Base-by-base conservation (phyloP, 37 sponge, comb jelly and placozoan species). In the Trichoplax adhaerens region DNA sequence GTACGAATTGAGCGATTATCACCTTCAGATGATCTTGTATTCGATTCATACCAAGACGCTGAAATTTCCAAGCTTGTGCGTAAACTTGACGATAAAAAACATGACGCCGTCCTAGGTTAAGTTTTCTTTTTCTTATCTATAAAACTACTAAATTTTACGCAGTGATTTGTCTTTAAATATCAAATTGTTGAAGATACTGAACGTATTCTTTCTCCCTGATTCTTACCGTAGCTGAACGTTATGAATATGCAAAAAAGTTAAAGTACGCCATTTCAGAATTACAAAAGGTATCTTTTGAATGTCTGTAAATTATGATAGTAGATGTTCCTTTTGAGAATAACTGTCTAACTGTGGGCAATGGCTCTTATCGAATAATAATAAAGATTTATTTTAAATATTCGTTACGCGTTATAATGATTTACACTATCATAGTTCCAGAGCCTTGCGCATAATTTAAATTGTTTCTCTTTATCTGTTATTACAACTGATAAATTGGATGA, bases 231-330 rank as follows among this genome's bases (percentile, higher is more conserved):
- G 82, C 66, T 57, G 88, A 88, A 68, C 64, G 56, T n/a, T 88
- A 74, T 77, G 72, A 77, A 4, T 60, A 60, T 48, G 88, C 88
- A 7, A 88, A 83, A 69, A 64, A 60, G 46, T 56, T 88, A 53
- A 88, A 88, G 66, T 73, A 71, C 54, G 84, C 81, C 48, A 80
- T 80, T 50, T 56, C 50, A 49, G 84, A 88, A 54, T 65, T 88
- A 12, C 67, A 77, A 29, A 68, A 82, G 69, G 84, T 80, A 66
- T 54, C 49, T 29, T 29, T 29, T 29, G 29, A 29, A 29, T 29
- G 29, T 29, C 29, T 29, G 29, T 29, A 29, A 29, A 29, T 29
- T 29, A 29, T 29, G 29, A 29, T 29, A 29, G 29, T 29, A 29
- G 29, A 29, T 29, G 29, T 29, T 29, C 29, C 29, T 29, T 29